Conservation (phyloP, 2,797 vertebrate genomes). For the Decapterus maruadsi region DNA sequence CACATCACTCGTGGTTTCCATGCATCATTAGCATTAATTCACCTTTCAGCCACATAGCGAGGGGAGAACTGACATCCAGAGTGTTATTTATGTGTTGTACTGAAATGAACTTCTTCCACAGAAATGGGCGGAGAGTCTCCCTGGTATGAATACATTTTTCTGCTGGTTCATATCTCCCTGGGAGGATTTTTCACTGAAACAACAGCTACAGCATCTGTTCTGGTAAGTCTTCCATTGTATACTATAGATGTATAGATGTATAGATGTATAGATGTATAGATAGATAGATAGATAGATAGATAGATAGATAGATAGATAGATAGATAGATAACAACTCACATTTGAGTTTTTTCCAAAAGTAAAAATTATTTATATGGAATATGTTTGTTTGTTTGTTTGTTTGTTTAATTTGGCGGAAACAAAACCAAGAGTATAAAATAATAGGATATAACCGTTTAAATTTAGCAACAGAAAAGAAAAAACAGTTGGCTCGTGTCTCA, state of each 20-base stretch:
- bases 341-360: neutral
- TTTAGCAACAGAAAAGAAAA: neutral
- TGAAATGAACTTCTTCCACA: constrained; percentile 3
- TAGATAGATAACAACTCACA: neutral
- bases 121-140: neutral
- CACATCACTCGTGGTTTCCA: constrained; percentile 1
- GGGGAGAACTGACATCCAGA: neutral
- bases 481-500: neutral
- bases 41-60: neutral
- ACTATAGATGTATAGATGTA: too few species aligned
- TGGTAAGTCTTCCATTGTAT: too few species aligned
- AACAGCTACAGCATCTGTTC: too few species aligned
- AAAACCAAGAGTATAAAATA: too few species aligned
- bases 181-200: neutral
- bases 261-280: too few species aligned
- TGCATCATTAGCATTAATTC: neutral
- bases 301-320: too few species aligned
- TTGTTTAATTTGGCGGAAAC: too few species aligned
- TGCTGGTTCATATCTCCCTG: neutral
- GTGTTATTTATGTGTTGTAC: neutral
- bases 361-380: too few species aligned
- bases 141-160: neutral
- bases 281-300: too few species aligned
- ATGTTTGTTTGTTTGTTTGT: too few species aligned
- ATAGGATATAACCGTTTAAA: neutral